Evolutionary conservation across 2,113 vertebrate species (phyloP), one percentile per base, ranked within the genome.

Genomic region (Spea multiplicata): DNA sequence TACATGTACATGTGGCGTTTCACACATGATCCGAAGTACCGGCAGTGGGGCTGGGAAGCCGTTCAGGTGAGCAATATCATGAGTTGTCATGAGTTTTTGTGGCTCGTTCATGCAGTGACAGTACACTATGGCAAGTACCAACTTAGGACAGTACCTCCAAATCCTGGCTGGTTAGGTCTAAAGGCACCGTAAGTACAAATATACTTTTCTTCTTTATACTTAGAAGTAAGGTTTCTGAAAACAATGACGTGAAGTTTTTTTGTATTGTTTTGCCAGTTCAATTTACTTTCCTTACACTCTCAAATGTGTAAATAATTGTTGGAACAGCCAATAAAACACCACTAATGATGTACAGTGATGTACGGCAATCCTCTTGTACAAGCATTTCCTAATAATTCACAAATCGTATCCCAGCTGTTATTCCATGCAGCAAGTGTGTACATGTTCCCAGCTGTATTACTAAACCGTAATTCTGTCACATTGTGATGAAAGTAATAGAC

Each of bases 1-100:
- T 97, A 98, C 89, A 96, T 98, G 97, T 99, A 99, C 87, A 95
- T 99, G 96, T 99, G 97, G 97, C 91, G 97, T 81, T 93, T 98
- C 83, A 98, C 96, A 64, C 97, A 99, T 0, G 97, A 99, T 81
- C 96, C 96, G 53, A 97, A 98, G 75, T 99, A 99, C 89, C 91
- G 96, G 30, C 92, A 97, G 76, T 99, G 97, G 97, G 97, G 96
- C 84, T 99, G 97, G 97, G 97, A 99, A 91, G 96, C 96, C 3
- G 94, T 97, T 4, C 93, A 97, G 97, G 97, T 98, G 87, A 81
- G 59, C 30, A 30, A 30, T 30, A 30, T 30, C 30, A 30, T 30
- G 30, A 1, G 2, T 30, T 30, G 30, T 30, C 30, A 30, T 30
- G 30, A 2, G 30, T 30, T 30, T 30, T 30, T 30, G 30, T 30